Evolutionary conservation across 2,888 invertebrate genomes (phyloP).

Genomic region (Epistrophe grossulariae): DNA sequence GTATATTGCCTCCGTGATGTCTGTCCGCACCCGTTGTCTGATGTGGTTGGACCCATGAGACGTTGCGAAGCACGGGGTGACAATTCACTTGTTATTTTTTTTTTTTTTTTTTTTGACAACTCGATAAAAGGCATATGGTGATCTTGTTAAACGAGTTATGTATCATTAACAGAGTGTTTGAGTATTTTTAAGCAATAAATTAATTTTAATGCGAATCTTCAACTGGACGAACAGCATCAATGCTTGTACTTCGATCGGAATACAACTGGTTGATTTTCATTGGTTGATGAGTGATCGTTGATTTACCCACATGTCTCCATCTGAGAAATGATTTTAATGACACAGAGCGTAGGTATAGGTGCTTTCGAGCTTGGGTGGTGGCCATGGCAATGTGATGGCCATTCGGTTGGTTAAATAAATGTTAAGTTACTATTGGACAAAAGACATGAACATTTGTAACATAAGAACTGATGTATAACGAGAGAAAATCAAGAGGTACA

Average conservation of each 20-base stretch:
- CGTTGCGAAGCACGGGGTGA: constrained; percentile 36
- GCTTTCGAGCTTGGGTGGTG: constrained; percentile 9
- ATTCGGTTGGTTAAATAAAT: constrained; percentile 4
- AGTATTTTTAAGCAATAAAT: constrained; percentile 68
- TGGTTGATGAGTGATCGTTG: constrained; percentile 34
- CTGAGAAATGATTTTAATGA: neutral
- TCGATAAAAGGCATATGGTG: constrained; percentile 57
- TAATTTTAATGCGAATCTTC: constrained; percentile 65
- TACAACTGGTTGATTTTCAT: constrained; percentile 58
- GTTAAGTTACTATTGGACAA: neutral
- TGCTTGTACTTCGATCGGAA: neutral
- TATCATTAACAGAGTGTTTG: constrained; percentile 59
- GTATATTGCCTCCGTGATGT: constrained; percentile 67
- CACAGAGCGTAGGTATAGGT: neutral
- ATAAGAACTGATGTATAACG: neutral
- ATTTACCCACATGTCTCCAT: neutral
- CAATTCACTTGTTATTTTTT: constrained; percentile 38
- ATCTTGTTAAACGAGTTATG: constrained; percentile 65
- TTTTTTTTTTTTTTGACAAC: constrained; percentile 46
- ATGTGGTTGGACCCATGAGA: constrained; percentile 1
- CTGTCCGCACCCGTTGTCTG: constrained; percentile 51
- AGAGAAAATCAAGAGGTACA: neutral
- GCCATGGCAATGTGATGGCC: no score
- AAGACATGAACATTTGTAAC: neutral
- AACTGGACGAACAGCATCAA: constrained; percentile 37